Evolutionary conservation across 2,888 invertebrate genomes (phyloP).

Genomic region (Bursaphelenchus okinawaensis): DNA sequence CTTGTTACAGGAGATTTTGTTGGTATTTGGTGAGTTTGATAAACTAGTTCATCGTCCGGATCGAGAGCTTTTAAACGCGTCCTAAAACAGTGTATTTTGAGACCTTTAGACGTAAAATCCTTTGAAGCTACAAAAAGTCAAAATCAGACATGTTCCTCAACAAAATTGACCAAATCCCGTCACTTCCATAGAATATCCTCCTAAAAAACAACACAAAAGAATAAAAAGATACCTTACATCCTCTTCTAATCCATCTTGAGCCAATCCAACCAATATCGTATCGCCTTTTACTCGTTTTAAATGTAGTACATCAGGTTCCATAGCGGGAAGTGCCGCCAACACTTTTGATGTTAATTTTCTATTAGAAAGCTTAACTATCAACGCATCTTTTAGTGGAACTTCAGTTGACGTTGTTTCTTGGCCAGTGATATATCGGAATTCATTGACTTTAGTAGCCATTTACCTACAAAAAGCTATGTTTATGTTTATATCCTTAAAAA

Average conservation of each 20-base stretch:
- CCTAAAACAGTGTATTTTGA: too few species aligned
- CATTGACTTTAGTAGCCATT: neutral
- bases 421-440: neutral
- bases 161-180: too few species aligned
- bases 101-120: too few species aligned
- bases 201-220: neutral
- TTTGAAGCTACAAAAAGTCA: too few species aligned
- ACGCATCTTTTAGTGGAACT: neutral
- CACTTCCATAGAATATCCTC: too few species aligned
- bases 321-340: neutral
- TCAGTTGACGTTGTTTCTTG: neutral
- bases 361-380: neutral
- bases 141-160: too few species aligned
- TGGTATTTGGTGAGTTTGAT: conserved; percentile 6
- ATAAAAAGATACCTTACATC: neutral
- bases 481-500: too few species aligned
- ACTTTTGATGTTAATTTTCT: neutral
- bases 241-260: neutral
- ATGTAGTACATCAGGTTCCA: neutral
- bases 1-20: neutral
- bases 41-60: too few species aligned
- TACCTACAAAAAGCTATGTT: too few species aligned
- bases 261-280: neutral
- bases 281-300: neutral
- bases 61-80: too few species aligned